Percentiles rank a stretch among this genome's conserved stretches.
These are phyloP conservation scores for Exaiptasia diaphana DNA, from an alignment of 64 coral and sea anemone species.

Conservation along the genomic window DNA sequence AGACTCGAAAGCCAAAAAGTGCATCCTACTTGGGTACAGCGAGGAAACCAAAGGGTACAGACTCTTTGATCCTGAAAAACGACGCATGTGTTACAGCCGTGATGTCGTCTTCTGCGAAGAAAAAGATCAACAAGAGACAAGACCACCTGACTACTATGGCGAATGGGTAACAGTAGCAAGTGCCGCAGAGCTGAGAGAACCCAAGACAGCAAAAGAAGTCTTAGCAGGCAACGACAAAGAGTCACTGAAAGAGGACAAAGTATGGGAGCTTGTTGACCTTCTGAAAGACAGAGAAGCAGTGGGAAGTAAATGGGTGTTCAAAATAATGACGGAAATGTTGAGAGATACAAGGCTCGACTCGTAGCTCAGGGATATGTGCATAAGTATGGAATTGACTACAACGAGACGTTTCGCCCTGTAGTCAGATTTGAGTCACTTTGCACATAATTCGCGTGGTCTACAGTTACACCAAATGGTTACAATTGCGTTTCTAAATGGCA, in stretches of 20 bases:
- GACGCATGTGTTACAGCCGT: neutral
- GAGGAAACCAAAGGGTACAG: constrained; percentile 11
- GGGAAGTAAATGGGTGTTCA: constrained; percentile 29
- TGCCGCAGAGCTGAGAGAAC: neutral
- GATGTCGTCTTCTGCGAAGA: constrained; percentile 12
- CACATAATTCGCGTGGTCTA: constrained; percentile 47
- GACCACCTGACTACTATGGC: constrained; percentile 14
- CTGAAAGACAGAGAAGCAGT: constrained; percentile 12
- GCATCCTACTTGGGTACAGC: constrained; percentile 5
- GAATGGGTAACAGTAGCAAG: constrained; percentile 7
- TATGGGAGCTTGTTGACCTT: constrained; percentile 1
- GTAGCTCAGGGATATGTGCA: constrained; percentile 38
- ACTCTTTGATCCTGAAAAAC: neutral
- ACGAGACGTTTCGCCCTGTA: constrained; percentile 44
- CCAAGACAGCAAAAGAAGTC: neutral
- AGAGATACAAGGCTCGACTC: constrained; percentile 33
- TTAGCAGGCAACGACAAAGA: neutral
- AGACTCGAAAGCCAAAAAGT: neutral
- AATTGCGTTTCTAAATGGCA: constrained; percentile 32
- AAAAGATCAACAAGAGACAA: neutral
- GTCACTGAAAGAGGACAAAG: neutral
- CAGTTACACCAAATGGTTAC: constrained; percentile 58
- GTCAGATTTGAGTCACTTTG: constrained; percentile 47
- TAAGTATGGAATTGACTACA: constrained; percentile 33
- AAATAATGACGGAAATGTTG: constrained; percentile 31